Conservation (phyloP, 2,797 vertebrate species). For the Sebastes glaucus region DNA sequence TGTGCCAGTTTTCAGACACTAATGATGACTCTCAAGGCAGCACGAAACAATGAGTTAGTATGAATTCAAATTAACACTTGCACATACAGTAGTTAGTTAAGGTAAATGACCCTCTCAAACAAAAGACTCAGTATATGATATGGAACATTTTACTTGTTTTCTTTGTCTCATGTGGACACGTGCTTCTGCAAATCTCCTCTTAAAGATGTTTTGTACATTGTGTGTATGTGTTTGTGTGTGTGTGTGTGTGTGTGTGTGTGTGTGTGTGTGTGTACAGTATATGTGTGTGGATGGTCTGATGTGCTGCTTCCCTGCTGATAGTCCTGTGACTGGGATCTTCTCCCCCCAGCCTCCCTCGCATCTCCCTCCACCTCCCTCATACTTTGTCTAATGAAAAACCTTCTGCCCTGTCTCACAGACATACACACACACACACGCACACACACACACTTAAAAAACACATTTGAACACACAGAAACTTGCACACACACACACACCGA, state of each 20-base stretch:
- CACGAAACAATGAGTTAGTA: background rate
- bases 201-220: background rate
- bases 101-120: background rate
- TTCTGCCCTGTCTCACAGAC: slow-evolving; percentile 31
- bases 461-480: background rate
- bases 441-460: background rate
- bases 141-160: background rate
- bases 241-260: slow-evolving; percentile 1
- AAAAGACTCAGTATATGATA: background rate
- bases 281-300: slow-evolving; percentile 16
- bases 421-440: slow-evolving; percentile 3
- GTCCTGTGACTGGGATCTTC: slow-evolving; percentile 69
- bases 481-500: background rate
- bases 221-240: background rate
- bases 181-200: background rate
- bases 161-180: background rate
- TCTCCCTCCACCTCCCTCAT: slow-evolving; percentile 50
- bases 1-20: slow-evolving; percentile 1
- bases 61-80: background rate
- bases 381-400: slow-evolving; percentile 71
- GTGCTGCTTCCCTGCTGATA: slow-evolving; percentile 65
- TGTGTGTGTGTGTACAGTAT: slow-evolving; percentile 6
- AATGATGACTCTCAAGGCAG: slow-evolving; percentile 2
- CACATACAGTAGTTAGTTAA: background rate
- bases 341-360: slow-evolving; percentile 50